Conservation (phyloP, 2,797 vertebrate genomes). For the Peromyscus nudipes region DNA sequence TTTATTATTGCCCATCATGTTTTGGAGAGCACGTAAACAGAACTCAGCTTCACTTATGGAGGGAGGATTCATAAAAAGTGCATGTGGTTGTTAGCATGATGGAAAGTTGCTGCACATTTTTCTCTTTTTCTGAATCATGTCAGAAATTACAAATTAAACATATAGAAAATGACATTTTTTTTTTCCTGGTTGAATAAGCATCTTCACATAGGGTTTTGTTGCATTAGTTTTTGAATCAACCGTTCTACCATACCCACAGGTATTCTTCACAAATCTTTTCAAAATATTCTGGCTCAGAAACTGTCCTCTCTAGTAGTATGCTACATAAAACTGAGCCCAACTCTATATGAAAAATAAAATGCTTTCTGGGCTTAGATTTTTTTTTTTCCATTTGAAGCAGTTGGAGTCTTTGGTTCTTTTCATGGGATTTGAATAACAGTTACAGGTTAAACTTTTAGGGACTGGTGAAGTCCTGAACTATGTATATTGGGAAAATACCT, state of each 20-base stretch:
- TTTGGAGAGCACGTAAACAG: neutral
- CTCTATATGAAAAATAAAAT: neutral
- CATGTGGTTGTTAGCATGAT: neutral
- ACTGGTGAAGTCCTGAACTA: neutral
- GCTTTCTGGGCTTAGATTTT: neutral
- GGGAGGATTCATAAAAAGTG: neutral
- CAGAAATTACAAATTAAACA: constrained; percentile 1
- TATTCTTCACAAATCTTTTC: neutral
- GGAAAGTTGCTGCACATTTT: neutral
- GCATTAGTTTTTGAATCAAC: neutral
- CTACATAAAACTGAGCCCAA: neutral
- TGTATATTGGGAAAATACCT: neutral
- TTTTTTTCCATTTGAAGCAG: neutral
- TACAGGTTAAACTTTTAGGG: neutral
- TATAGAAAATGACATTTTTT: neutral
- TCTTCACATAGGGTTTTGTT: neutral
- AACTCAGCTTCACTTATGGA: neutral
- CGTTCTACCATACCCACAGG: neutral
- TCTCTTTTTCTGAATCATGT: neutral
- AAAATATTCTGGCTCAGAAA: constrained; percentile 22
- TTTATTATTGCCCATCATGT: neutral
- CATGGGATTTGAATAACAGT: neutral
- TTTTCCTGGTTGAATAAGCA: neutral
- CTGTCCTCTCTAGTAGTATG: neutral
- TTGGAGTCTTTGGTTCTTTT: neutral